Conservation (phyloP, 2,888 invertebrate genomes). For the Melanophora roralis region DNA sequence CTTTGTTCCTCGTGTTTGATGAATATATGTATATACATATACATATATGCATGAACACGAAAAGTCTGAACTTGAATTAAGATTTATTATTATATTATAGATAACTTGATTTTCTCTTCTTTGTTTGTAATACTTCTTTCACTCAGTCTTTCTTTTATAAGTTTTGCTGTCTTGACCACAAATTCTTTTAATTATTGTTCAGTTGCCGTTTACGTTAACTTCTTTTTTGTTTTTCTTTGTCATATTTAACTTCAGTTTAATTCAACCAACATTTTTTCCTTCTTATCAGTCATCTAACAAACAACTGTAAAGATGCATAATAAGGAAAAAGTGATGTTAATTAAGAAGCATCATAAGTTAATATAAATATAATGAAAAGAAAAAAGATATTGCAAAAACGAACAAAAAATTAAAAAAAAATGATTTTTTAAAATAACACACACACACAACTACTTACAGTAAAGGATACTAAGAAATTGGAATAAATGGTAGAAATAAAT, state of each 20-base stretch:
- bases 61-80: too few species aligned
- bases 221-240: background rate
- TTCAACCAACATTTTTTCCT: background rate
- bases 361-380: background rate
- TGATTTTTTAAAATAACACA: background rate
- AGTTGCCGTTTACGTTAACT: background rate
- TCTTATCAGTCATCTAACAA: background rate
- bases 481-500: constrained; percentile 9
- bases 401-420: too few species aligned
- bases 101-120: background rate
- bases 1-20: too few species aligned
- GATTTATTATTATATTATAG: too few species aligned
- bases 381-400: background rate
- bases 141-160: background rate
- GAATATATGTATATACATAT: too few species aligned
- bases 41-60: too few species aligned
- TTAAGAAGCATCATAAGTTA: constrained; percentile 42
- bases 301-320: background rate
- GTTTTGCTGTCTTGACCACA: constrained; percentile 8
- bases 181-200: constrained; percentile 15
- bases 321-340: constrained; percentile 32
- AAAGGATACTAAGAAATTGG: background rate
- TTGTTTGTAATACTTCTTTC: background rate
- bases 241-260: background rate
- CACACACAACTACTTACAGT: background rate